Percentiles rank a stretch among this genome's conserved stretches.
These are phyloP conservation scores for Pseudomugil tenellus DNA, from an alignment of 2,797 vertebrate genomes.

Conservation along the genomic window DNA sequence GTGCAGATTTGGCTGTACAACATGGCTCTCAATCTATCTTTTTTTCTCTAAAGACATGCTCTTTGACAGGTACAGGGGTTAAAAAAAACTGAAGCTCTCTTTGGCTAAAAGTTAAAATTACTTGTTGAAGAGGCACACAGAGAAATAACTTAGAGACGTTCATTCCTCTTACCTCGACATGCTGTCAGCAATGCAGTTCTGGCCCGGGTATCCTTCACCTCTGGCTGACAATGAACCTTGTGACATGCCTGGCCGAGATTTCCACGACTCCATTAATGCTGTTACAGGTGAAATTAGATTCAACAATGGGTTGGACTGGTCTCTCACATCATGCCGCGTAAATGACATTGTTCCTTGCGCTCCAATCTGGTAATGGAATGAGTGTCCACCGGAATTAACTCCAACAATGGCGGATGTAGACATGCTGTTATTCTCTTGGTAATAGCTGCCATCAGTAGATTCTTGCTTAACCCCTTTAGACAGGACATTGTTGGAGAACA, in stretches of 20 bases:
- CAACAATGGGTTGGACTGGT: conserved; percentile 94
- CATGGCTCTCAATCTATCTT: conserved; percentile 28
- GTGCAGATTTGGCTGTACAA: conserved; percentile 40
- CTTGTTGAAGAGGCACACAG: neutral
- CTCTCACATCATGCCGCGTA: conserved; percentile 91
- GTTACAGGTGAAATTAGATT: conserved; percentile 95
- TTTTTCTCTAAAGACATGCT: conserved; percentile 30
- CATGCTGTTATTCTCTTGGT: conserved; percentile 90
- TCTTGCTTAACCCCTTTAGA: conserved; percentile 97
- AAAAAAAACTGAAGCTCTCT: neutral
- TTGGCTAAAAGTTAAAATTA: neutral
- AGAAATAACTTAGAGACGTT: conserved; percentile 2
- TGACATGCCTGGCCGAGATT: conserved; percentile 85
- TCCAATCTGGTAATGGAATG: conserved; percentile 99
- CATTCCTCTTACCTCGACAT: conserved; percentile 85
- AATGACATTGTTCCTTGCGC: conserved; percentile 98
- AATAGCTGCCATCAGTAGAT: conserved; percentile 92
- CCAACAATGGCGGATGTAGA: conserved; percentile 96
- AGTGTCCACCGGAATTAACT: conserved; percentile 98
- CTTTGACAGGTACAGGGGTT: conserved; percentile 27
- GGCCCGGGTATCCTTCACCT: conserved; percentile 92
- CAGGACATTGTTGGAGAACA: conserved; percentile 89
- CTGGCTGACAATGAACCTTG: conserved; percentile 86
- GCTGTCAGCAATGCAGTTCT: conserved; percentile 94
- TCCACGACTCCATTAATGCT: conserved; percentile 96